Conservation (phyloP, 2,888 invertebrate species). For the Tenthredo notha region DNA sequence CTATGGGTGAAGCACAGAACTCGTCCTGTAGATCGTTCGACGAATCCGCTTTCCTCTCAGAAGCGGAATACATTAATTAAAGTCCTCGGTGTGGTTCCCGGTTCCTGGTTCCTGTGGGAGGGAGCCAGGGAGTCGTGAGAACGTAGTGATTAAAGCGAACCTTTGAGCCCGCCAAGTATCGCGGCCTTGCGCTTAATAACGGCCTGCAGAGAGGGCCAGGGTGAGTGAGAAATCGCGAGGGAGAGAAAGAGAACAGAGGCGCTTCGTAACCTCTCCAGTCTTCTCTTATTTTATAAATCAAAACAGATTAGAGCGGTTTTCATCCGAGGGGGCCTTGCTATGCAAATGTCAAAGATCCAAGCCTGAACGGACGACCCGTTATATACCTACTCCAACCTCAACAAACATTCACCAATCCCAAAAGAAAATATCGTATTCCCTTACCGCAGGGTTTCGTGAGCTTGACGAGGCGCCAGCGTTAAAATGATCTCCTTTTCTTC, state of each 20-base stretch:
- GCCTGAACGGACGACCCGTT: constrained; percentile 40
- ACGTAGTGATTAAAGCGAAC: constrained; percentile 53
- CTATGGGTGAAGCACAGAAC: neutral
- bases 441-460: neutral
- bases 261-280: constrained; percentile 48
- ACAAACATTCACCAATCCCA: constrained; percentile 54
- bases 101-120: constrained; percentile 52
- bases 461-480: constrained; percentile 13
- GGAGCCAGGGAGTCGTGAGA: constrained; percentile 49
- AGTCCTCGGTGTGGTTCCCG: constrained; percentile 50
- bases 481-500: neutral
- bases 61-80: constrained; percentile 53
- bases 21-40: constrained; percentile 32
- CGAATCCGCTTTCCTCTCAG: constrained; percentile 42
- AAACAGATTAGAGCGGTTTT: constrained; percentile 56
- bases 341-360: constrained; percentile 52
- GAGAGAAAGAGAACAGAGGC: constrained; percentile 25
- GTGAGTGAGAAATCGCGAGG: constrained; percentile 25
- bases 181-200: constrained; percentile 52
- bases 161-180: constrained; percentile 54
- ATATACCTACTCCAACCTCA: constrained; percentile 50
- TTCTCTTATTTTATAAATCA: constrained; percentile 56
- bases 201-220: constrained; percentile 39
- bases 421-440: constrained; percentile 54
- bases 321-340: constrained; percentile 53